Evolutionary conservation across 2,888 invertebrate genomes (phyloP).

Genomic region (Junonia oenone): DNA sequence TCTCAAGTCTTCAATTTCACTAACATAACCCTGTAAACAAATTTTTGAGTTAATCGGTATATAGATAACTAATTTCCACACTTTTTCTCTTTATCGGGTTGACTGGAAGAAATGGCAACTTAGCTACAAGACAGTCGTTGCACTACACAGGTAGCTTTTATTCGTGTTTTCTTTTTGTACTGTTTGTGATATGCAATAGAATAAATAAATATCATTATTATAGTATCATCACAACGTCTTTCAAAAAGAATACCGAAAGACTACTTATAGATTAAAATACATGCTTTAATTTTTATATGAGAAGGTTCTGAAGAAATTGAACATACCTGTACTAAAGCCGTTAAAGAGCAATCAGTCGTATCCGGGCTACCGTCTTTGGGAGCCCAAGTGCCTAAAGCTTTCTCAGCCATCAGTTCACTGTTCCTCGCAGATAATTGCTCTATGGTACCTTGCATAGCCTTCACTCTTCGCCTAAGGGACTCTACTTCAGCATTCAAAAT

Average conservation of each 20-base stretch:
- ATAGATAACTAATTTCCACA: too few species aligned
- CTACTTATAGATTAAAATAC: too few species aligned
- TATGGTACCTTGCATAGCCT: conserved; percentile 96
- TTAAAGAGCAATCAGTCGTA: conserved; percentile 61
- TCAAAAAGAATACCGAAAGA: too few species aligned
- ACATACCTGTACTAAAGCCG: conserved; percentile 77
- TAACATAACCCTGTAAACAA: conserved; percentile 84
- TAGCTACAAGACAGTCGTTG: background rate
- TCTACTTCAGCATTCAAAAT: conserved; percentile 94
- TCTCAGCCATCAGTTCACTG: conserved; percentile 88
- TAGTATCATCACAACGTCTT: too few species aligned
- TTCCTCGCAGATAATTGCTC: conserved; percentile 91
- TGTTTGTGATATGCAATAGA: too few species aligned
- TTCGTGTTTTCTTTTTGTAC: too few species aligned
- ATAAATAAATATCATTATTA: too few species aligned
- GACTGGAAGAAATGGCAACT: too few species aligned
- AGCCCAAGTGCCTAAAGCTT: conserved; percentile 83
- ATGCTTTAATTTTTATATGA: too few species aligned
- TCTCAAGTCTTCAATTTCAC: conserved; percentile 93
- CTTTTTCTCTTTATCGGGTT: too few species aligned
- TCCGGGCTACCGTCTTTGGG: conserved; percentile 63
- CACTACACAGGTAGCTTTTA: too few species aligned
- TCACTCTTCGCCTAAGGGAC: conserved; percentile 91
- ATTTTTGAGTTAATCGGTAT: background rate
- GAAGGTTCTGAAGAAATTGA: background rate